Evolutionary conservation across 2,888 invertebrate species (phyloP).

Genomic region (Parelbella ahira): DNA sequence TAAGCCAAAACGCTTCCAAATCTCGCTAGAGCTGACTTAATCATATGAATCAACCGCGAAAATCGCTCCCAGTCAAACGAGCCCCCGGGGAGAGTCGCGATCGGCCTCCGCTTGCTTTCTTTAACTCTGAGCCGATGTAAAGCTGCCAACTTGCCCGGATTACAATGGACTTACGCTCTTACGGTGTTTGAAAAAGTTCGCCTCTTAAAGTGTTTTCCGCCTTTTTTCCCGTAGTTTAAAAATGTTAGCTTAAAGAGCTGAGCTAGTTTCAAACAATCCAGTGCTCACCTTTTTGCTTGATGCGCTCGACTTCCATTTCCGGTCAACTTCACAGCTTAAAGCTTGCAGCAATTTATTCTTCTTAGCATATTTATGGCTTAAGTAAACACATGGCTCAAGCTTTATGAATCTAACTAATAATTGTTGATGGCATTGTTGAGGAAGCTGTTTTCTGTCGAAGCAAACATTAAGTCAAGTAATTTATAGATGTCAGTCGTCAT

Average conservation of each 20-base stretch:
- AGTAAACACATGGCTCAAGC: too few relatives aligned
- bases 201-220: slow-evolving; percentile 50
- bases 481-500: slow-evolving; percentile 72
- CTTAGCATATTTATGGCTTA: too few relatives aligned
- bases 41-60: slow-evolving; percentile 75
- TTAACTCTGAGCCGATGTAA: slow-evolving; percentile 30
- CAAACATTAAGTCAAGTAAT: slow-evolving; percentile 47
- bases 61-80: slow-evolving; percentile 72
- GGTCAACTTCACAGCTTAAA: slow-evolving; percentile 6
- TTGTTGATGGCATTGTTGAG: slow-evolving; percentile 4
- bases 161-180: slow-evolving; percentile 52
- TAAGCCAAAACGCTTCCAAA: too few relatives aligned
- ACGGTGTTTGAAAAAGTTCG: slow-evolving; percentile 49
- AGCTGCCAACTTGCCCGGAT: slow-evolving; percentile 52
- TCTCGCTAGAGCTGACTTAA: slow-evolving; percentile 72
- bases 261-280: slow-evolving; percentile 37
- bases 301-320: slow-evolving; percentile 20
- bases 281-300: slow-evolving; percentile 25
- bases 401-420: too few relatives aligned
- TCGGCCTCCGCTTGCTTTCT: slow-evolving; percentile 8
- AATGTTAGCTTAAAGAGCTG: slow-evolving; percentile 41
- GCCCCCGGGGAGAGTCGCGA: slow-evolving; percentile 48
- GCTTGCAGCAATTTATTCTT: slow-evolving; percentile 9
- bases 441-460: slow-evolving; percentile 24
- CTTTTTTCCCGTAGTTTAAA: slow-evolving; percentile 46